Evolutionary conservation across 2,113 vertebrate species (phyloP), one percentile per base, ranked within the genome.

Genomic region (Heteronetta atricapilla): DNA sequence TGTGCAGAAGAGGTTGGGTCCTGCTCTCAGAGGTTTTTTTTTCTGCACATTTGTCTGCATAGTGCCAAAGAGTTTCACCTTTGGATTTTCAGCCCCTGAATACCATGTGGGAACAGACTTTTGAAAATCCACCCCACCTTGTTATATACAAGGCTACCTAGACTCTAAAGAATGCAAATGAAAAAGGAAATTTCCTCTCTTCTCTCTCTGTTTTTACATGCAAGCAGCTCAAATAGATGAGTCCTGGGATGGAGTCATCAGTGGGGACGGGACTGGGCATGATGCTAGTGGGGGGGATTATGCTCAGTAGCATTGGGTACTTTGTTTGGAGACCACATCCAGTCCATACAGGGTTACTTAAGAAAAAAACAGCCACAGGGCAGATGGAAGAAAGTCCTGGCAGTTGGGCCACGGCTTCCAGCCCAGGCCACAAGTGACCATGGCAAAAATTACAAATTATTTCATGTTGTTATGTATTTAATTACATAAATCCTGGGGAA

Each of bases 301-400:
- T 52, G 25, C 33, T 52, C 38, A 16, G 40, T n/a, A 40, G 10
- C 21, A 8, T 0, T 69, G 68, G 15, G 7, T 55, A 52, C 56
- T 84, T 74, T 56, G 18, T 80, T 59, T 75, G 60, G 69, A 75
- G 36, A 83, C 14, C 20, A 58, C 0, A 0, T n/a, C 11, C 33
- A 52, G 42, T 36, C 13, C 1, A 0, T 63, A 15, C 0, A 3
- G 63, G 20, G 1, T 46, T 59, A 59, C 8, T 66, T 19, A 26
- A 53, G 6, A 63, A n/a, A 21, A 72, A 23, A 36, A 1, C 3
- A 44, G 21, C 3, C 0, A 28, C 18, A 21, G 72, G 11, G 36
- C 31, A 66, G 64, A 26, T 5, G 46, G 16, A 72, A 38, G 38
- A 64, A 79, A 56, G 42, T 36, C 55, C 50, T 77, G 25, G 20